A percentile compares a stretch with the other conserved stretches of the same genome.
These are phyloP conservation scores for Ophioninae sp. DNA, from an alignment of 2,888 invertebrate species.

Conservation along the genomic window DNA sequence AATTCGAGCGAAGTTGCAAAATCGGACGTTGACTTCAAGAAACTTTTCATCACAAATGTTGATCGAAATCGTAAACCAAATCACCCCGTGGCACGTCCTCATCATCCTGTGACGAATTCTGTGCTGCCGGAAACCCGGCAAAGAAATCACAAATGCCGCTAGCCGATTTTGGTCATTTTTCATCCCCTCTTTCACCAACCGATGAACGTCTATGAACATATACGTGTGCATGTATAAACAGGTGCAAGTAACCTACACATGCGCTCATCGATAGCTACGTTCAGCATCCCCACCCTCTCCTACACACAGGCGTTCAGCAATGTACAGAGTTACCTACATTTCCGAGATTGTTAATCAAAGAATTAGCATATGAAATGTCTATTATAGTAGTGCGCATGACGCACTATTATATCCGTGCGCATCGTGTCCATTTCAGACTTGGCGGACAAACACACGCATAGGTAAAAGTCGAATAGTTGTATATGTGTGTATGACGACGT, in stretches of 20 bases:
- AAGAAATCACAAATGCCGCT: constrained; percentile 31
- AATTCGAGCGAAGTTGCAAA: too few relatives aligned
- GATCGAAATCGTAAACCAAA: too few relatives aligned
- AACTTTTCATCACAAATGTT: too few relatives aligned
- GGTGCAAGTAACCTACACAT: neutral
- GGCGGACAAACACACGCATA: neutral
- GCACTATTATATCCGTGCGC: neutral
- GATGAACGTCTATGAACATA: constrained; percentile 22
- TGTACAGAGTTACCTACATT: constrained; percentile 37
- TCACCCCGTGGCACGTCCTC: constrained; percentile 40
- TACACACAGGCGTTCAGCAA: constrained; percentile 23
- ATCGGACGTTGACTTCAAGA: too few relatives aligned
- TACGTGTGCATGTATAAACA: neutral
- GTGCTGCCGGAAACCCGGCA: constrained; percentile 30
- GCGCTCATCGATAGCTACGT: constrained; percentile 25
- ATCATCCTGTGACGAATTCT: constrained; percentile 23
- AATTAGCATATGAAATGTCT: constrained; percentile 78
- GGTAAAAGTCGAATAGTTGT: too few relatives aligned
- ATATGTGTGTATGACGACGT: too few relatives aligned
- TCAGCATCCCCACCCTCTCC: neutral
- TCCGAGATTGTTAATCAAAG: constrained; percentile 77
- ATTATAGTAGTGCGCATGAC: constrained; percentile 67
- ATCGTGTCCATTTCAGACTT: constrained; percentile 37
- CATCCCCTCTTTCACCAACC: constrained; percentile 27
- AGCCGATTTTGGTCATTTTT: constrained; percentile 49